phyloP scores from a whole-genome alignment of 2,888 invertebrate species.

The Rotaria socialis region DNA sequence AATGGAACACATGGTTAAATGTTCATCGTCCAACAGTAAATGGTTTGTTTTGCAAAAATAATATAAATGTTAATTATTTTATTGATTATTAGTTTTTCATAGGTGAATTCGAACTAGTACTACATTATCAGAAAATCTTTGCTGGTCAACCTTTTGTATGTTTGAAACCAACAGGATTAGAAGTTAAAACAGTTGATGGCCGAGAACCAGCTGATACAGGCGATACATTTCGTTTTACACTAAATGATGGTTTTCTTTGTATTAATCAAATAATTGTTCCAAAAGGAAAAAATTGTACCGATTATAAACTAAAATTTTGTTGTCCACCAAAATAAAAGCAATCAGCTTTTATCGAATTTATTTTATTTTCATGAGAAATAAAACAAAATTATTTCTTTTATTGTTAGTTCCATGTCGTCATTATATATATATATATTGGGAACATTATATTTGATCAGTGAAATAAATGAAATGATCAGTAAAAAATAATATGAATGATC shows the following conservation, averaged over 20 bases:
- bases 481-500: too few species aligned
- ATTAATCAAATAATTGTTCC: not conserved
- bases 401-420: not conserved
- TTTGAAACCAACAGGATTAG: slow-evolving; percentile 8
- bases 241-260: not conserved
- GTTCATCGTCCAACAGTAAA: not conserved
- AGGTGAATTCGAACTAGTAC: slow-evolving; percentile 11
- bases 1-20: slow-evolving; percentile 19
- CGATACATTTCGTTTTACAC: slow-evolving; percentile 14
- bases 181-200: not conserved
- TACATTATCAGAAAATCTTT: not conserved
- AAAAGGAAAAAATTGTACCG: not conserved
- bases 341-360: too few species aligned
- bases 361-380: too few species aligned
- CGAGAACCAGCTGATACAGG: not conserved
- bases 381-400: not conserved
- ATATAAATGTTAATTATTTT: too few species aligned
- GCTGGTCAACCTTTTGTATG: not conserved
- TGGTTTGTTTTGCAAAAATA: not conserved
- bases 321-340: not conserved
- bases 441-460: too few species aligned
- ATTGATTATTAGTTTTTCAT: not conserved
- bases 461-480: too few species aligned
- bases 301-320: not conserved
- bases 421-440: too few species aligned